Evolutionary conservation across 2,888 invertebrate genomes (phyloP).

Genomic region (Muschampia plurimacula): DNA sequence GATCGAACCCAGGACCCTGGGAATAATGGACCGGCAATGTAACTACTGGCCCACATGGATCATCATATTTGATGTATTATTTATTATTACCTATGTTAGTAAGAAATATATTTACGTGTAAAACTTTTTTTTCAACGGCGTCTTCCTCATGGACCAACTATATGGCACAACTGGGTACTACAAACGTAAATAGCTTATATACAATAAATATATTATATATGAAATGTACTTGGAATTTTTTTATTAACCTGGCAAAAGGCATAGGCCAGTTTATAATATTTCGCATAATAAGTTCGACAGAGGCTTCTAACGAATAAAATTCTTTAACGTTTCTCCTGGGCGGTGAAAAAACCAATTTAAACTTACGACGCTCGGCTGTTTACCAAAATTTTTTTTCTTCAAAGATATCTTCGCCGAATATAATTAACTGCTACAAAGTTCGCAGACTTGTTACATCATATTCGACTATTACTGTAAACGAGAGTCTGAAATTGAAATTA

Average conservation of each 20-base stretch:
- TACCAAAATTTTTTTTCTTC: slow-evolving; percentile 62
- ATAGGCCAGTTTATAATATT: slow-evolving; percentile 5
- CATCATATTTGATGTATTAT: too few relatives aligned
- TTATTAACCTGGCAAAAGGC: not conserved
- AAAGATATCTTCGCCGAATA: slow-evolving; percentile 64
- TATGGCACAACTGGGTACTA: too few relatives aligned
- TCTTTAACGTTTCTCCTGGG: slow-evolving; percentile 53
- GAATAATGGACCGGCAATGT: too few relatives aligned
- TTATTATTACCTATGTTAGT: too few relatives aligned
- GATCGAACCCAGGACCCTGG: too few relatives aligned
- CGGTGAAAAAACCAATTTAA: slow-evolving; percentile 66
- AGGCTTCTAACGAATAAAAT: slow-evolving; percentile 57
- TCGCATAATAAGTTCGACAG: slow-evolving; percentile 46
- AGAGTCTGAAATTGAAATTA: too few relatives aligned
- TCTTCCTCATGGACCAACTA: too few relatives aligned
- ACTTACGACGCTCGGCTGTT: slow-evolving; percentile 61
- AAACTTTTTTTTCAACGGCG: too few relatives aligned
- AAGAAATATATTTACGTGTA: too few relatives aligned
- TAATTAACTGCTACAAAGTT: slow-evolving; percentile 61
- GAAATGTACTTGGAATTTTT: not conserved
- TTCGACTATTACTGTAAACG: not conserved
- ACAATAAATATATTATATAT: not conserved
- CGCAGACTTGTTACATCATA: slow-evolving; percentile 18
- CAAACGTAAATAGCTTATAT: not conserved
- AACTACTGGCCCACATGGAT: too few relatives aligned